Evolutionary conservation across 2,113 vertebrate genomes (phyloP).

Genomic region (Erinaceus europaeus): DNA sequence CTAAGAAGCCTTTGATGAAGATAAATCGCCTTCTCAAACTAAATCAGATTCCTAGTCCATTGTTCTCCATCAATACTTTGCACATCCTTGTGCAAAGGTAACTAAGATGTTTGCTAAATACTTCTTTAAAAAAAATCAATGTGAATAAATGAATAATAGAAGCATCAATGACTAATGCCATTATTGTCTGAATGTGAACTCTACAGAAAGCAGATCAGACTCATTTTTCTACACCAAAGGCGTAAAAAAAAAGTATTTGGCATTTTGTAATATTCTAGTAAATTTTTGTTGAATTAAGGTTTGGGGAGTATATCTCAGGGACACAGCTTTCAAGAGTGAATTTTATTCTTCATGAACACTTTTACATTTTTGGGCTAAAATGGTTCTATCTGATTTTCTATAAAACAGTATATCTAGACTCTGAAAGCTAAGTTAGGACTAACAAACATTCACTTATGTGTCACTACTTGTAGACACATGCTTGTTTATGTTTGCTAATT

Average conservation of each 20-base stretch:
- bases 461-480: conserved; percentile 51
- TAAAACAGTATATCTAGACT: conserved; percentile 2
- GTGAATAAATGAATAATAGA: not conserved
- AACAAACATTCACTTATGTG: conserved; percentile 40
- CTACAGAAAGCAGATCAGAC: not conserved
- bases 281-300: conserved; percentile 5
- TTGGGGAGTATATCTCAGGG: not conserved
- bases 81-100: not conserved
- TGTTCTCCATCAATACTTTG: not conserved
- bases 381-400: not conserved
- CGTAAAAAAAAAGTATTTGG: not conserved
- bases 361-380: not conserved
- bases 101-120: not conserved
- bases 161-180: not conserved
- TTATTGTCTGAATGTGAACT: not conserved
- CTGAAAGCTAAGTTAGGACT: conserved; percentile 35
- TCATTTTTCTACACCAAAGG: not conserved
- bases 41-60: not conserved
- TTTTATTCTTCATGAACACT: conserved; percentile 33
- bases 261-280: not conserved
- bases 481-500: conserved; percentile 70
- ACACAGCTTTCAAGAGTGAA: not conserved
- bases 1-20: not conserved
- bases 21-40: not conserved
- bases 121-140: conserved; percentile 8